phyloP scores from a whole-genome alignment of 2,113 vertebrate species.

The Siniperca knerii region DNA sequence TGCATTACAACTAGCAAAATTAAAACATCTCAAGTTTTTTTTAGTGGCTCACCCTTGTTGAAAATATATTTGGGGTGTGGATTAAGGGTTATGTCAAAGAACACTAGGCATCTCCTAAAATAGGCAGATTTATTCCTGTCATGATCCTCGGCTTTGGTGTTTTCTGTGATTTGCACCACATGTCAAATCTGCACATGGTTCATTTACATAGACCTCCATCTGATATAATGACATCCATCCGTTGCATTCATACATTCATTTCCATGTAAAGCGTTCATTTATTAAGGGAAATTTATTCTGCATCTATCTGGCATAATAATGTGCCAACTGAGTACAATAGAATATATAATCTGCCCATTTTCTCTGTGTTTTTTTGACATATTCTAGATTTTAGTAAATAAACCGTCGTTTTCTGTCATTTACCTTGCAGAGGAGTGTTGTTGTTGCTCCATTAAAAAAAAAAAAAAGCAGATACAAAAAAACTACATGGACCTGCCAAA shows the following conservation, averaged over 20 bases:
- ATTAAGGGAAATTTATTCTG: conserved; percentile 83
- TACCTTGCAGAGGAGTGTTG: conserved; percentile 42
- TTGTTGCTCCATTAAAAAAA: conserved; percentile 51
- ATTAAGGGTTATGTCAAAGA: conserved; percentile 64
- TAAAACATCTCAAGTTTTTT: conserved; percentile 63
- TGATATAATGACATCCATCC: conserved; percentile 81
- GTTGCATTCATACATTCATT: conserved; percentile 81
- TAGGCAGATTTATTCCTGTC: conserved; percentile 78
- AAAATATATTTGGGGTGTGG: conserved; percentile 60
- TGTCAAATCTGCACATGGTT: conserved; percentile 77
- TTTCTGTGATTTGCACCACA: conserved; percentile 77
- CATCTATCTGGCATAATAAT: conserved; percentile 76
- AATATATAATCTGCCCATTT: conserved; percentile 70
- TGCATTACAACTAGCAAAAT: conserved; percentile 60
- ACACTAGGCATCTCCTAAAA: conserved; percentile 61
- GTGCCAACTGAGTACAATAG: conserved; percentile 73
- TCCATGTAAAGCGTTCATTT: conserved; percentile 83
- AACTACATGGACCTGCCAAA: conserved; percentile 76
- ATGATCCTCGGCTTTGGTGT: conserved; percentile 66
- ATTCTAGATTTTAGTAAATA: conserved; percentile 44
- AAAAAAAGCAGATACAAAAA: conserved; percentile 47
- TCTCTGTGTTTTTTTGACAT: conserved; percentile 42
- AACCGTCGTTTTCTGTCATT: conserved; percentile 32
- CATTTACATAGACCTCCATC: conserved; percentile 82
- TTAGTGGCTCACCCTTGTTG: conserved; percentile 13